phyloP scores from a whole-genome alignment of 2,797 vertebrate genomes.

The Clarias fuscus region DNA sequence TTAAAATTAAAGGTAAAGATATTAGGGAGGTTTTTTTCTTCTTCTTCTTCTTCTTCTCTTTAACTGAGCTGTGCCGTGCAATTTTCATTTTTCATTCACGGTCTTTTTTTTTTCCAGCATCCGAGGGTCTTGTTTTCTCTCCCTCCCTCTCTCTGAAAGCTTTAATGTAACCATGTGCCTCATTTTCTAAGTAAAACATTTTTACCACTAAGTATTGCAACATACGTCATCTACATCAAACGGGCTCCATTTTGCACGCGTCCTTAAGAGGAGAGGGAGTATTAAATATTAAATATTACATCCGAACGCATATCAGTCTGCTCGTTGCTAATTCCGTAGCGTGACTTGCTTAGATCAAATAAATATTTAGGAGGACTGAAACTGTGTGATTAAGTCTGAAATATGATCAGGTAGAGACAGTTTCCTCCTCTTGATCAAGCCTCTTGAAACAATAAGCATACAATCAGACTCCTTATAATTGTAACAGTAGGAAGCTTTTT shows the following conservation, averaged over 20 bases:
- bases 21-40: slow-evolving; percentile 63
- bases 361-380: slow-evolving; percentile 70
- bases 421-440: slow-evolving; percentile 66
- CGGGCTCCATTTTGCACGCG: slow-evolving; percentile 63
- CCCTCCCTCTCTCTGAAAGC: slow-evolving; percentile 33
- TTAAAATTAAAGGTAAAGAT: slow-evolving; percentile 73
- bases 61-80: slow-evolving; percentile 64
- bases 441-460: slow-evolving; percentile 77
- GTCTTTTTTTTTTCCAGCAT: slow-evolving; percentile 60
- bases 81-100: slow-evolving; percentile 42
- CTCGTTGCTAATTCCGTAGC: slow-evolving; percentile 52
- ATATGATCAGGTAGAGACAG: slow-evolving; percentile 68
- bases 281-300: slow-evolving; percentile 63
- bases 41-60: slow-evolving; percentile 51
- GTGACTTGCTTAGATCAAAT: slow-evolving; percentile 60
- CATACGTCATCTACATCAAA: slow-evolving; percentile 74
- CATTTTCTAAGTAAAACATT: slow-evolving; percentile 73
- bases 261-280: slow-evolving; percentile 59
- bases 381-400: slow-evolving; percentile 67
- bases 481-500: slow-evolving; percentile 77
- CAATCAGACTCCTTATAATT: slow-evolving; percentile 77
- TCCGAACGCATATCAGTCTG: slow-evolving; percentile 60
- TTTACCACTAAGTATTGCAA: slow-evolving; percentile 71
- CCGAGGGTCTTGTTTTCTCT: slow-evolving; percentile 63
- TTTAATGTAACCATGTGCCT: slow-evolving; percentile 70